Evolutionary conservation across 2,888 invertebrate species (phyloP).

Genomic region (Hydroisotoma schaefferi): DNA sequence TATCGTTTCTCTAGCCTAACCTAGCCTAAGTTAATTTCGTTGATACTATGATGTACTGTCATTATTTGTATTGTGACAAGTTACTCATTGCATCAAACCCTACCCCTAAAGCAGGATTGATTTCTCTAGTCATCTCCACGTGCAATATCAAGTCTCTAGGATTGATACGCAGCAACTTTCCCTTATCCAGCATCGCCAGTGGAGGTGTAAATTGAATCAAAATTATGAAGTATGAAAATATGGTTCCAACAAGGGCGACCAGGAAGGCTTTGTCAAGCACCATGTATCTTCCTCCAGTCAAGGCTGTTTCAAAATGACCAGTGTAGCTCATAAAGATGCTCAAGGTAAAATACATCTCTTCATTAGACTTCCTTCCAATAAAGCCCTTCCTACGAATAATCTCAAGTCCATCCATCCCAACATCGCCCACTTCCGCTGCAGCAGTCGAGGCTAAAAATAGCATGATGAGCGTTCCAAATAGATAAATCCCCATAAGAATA

Average conservation of each 20-base stretch:
- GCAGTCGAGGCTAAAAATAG: constrained; percentile 22
- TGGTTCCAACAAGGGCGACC: constrained; percentile 31
- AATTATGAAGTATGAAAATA: constrained; percentile 46
- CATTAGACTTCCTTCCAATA: constrained; percentile 32
- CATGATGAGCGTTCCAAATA: constrained; percentile 26
- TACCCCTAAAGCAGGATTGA: background rate
- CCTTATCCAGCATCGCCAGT: constrained; percentile 18
- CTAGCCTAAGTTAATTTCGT: too few relatives aligned
- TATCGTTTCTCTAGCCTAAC: too few relatives aligned
- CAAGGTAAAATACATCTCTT: constrained; percentile 38
- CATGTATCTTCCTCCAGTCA: constrained; percentile 34
- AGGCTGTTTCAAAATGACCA: constrained; percentile 32
- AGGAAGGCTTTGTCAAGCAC: constrained; percentile 30
- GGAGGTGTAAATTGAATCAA: constrained; percentile 42
- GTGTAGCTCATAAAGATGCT: constrained; percentile 42
- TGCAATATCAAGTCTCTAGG: constrained; percentile 13
- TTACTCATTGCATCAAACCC: too few relatives aligned
- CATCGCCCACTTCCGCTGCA: constrained; percentile 29
- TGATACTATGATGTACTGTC: too few relatives aligned
- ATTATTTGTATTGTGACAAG: too few relatives aligned
- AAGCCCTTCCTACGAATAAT: constrained; percentile 41
- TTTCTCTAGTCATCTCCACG: constrained; percentile 22
- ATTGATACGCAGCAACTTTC: constrained; percentile 7
- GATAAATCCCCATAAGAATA: constrained; percentile 19
- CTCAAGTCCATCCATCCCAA: constrained; percentile 34